These are phyloP conservation scores for Microchirus variegatus DNA, from an alignment of 2,797 vertebrate species.

Conservation along the genomic window DNA sequence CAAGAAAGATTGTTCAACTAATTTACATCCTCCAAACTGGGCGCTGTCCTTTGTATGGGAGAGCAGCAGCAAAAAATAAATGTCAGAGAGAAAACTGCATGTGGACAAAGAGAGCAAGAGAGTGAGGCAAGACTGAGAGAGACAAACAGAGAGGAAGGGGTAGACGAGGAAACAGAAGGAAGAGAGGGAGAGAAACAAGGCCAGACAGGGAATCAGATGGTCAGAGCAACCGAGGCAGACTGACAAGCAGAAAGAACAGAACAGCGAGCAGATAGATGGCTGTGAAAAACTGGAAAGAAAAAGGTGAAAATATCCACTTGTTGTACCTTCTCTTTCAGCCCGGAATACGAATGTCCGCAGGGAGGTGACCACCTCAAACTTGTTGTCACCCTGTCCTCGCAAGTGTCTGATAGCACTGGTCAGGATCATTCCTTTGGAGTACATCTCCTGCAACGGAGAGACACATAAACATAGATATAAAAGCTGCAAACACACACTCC, in stretches of 20 bases:
- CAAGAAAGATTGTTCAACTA: no score
- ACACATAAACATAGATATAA: slow-evolving; percentile 16
- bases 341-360: slow-evolving; percentile 92
- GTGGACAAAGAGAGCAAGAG: no score
- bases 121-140: slow-evolving; percentile 19
- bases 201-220: slow-evolving; percentile 33
- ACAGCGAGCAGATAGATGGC: slow-evolving; percentile 14
- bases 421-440: slow-evolving; percentile 94
- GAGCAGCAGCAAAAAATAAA: slow-evolving; percentile 4
- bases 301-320: neutral
- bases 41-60: no score
- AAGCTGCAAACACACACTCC: neutral
- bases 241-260: slow-evolving; percentile 26
- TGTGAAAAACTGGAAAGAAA: slow-evolving; percentile 11
- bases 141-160: slow-evolving; percentile 9
- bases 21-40: no score
- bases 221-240: slow-evolving; percentile 28
- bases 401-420: slow-evolving; percentile 85
- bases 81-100: neutral
- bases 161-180: slow-evolving; percentile 1
- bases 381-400: slow-evolving; percentile 89
- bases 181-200: slow-evolving; percentile 26
- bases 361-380: slow-evolving; percentile 92
- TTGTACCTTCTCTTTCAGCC: slow-evolving; percentile 92
- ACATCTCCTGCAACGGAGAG: slow-evolving; percentile 86